phyloP scores from a whole-genome alignment of 2,797 vertebrate genomes.

The Lepus townsendii region DNA sequence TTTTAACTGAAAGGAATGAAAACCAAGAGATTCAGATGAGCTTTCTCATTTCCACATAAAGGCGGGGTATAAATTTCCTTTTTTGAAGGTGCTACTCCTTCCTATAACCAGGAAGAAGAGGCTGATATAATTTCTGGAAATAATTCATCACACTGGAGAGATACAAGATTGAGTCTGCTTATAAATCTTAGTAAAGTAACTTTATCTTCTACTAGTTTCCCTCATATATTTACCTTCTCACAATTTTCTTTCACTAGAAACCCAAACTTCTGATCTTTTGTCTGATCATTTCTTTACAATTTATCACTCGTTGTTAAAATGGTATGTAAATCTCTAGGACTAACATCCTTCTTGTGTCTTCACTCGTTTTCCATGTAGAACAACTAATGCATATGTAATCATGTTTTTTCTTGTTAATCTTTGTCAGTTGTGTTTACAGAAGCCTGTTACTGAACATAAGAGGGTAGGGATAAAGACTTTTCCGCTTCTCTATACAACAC shows the following conservation, averaged over 20 bases:
- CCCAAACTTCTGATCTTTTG: neutral
- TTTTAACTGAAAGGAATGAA: neutral
- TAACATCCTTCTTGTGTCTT: neutral
- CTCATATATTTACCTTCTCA: neutral
- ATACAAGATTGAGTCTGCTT: neutral
- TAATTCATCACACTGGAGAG: neutral
- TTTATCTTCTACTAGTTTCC: neutral
- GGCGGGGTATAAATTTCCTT: neutral
- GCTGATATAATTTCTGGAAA: neutral
- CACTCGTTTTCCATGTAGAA: neutral
- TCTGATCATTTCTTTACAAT: neutral
- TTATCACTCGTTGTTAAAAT: neutral
- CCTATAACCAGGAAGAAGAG: neutral
- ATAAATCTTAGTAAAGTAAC: neutral
- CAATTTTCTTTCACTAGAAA: neutral
- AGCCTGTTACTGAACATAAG: neutral
- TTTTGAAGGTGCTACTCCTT: neutral
- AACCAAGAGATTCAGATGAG: neutral
- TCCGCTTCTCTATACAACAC: neutral
- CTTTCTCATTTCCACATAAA: neutral
- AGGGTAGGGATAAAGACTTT: neutral
- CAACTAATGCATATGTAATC: accelerated
- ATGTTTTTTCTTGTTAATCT: neutral
- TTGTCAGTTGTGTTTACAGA: neutral
- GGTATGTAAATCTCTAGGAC: neutral